Evolutionary conservation across 1,140 invertebrate genomes (phyloP), one percentile per base, ranked within the genome.

Genomic region (Parasteatoda tepidariorum): DNA sequence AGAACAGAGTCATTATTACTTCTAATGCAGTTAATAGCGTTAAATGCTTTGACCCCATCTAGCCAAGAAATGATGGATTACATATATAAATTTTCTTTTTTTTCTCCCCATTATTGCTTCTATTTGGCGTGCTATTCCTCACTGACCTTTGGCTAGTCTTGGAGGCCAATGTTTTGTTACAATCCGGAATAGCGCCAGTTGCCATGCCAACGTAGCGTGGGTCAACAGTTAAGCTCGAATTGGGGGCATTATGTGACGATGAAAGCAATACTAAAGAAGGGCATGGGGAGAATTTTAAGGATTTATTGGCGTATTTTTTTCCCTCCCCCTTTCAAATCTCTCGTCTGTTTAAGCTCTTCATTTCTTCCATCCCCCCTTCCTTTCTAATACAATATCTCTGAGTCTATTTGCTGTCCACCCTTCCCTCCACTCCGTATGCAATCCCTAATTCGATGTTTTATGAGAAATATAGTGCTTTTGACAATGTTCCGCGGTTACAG

Each of bases 201-300:
- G 57, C 66, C 67, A 70, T 82, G 78, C 31, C 33, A 61, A 82
- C 78, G 9, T 31, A 41, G 54, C 78, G 41, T 62, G 67, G 78
- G 78, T 82, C 78, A 82, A 82, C 78, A 82, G 78, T 82, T 82
- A 82, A 82, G 78, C 78, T 70, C 31, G 78, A 82, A 82, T 82
- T 82, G 78, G 54, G 78, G 78, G 64, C 78, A 71, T 82, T 70
- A 82, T 82, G 78, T 59, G 31, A 38, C 55, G 66, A 24, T 82
- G 78, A 70, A 82, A 71, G 78, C 66, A 30, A 33, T 22, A 38
- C 22, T n/a, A n/a, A n/a, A n/a, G n/a, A 55, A 48, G 67, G 67
- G 41, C 48, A 68, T n/a, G 30, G 76, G 54, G 67, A 70, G 75
- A 82, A 82, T 82, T 82, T 82, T 82, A 82, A 82, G 66, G 78